These are phyloP conservation scores for Stenopsyche tienmushanensis DNA, from an alignment of 1,140 invertebrate species.

Conservation along the genomic window DNA sequence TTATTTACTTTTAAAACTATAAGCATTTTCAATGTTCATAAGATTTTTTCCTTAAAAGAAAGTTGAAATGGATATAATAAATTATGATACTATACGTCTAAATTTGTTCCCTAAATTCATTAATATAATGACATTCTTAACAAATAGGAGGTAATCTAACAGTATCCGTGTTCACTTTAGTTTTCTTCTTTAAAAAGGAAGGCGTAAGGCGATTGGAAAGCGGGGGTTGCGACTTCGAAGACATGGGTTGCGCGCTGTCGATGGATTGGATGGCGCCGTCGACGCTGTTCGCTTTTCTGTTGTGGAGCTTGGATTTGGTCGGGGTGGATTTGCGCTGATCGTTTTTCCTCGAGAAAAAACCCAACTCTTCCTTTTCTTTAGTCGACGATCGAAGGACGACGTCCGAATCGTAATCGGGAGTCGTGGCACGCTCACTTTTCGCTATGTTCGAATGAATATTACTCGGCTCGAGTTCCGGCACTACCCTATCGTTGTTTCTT, in stretches of 20 bases:
- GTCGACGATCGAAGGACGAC: constrained; percentile 25
- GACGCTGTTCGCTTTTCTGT: constrained; percentile 38
- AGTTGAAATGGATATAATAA: neutral
- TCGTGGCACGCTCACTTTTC: constrained; percentile 13
- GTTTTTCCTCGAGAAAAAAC: constrained; percentile 50
- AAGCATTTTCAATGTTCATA: too few relatives aligned
- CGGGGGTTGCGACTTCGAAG: constrained; percentile 47
- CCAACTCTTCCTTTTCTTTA: constrained; percentile 43
- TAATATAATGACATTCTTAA: constrained; percentile 5
- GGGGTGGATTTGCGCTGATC: constrained; percentile 54
- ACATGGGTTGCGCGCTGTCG: constrained; percentile 49
- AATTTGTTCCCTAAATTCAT: neutral
- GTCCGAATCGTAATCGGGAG: constrained; percentile 21
- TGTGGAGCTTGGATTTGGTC: constrained; percentile 46
- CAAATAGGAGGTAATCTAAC: constrained; percentile 30
- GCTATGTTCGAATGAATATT: neutral
- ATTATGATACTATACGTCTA: neutral
- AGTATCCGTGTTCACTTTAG: constrained; percentile 44
- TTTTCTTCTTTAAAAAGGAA: constrained; percentile 53
- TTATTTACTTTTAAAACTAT: too few relatives aligned
- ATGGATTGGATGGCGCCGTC: constrained; percentile 48
- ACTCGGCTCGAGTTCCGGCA: too few relatives aligned
- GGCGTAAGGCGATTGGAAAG: constrained; percentile 50
- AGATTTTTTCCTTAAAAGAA: neutral
- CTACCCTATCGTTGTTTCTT: neutral